Base-by-base conservation (phyloP, 2,888 invertebrate species). In the Drosophila monieri region DNA sequence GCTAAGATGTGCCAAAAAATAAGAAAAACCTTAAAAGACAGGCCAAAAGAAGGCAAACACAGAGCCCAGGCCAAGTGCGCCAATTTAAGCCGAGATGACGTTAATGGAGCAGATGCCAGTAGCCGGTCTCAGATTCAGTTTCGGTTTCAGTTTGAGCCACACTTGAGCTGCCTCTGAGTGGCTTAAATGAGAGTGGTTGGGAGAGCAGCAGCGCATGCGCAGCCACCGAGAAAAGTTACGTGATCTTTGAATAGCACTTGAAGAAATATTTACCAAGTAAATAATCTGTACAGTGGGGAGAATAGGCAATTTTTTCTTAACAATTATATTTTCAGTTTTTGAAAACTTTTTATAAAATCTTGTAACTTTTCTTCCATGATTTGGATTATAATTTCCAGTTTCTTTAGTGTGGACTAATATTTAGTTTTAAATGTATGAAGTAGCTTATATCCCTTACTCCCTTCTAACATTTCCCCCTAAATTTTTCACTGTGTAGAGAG, bases 31-130 rank as follows among this genome's bases (percentile, higher is more conserved):
- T 37, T 64, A 51, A 44, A 64, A 25, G 27, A n/a, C 35, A 37
- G 35, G 37, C 62, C 62, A 21, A 43, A 62, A 51, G 54, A 14
- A 52, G 51, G 43, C 18, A 57, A 59, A 23, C 32, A 25, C 47
- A n/a, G 54, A 27, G 44, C 43, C 48, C 68, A 49, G 48, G 53
- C 60, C 44, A 66, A 83, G 80, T 77, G 67, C 84, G 80, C 68
- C 65, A 73, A 74, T 74, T 83, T 73, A 25, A 62, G 53, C 43
- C 51, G 32, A 56, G 53, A 51, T 67, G 77, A 62, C 67, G 43
- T 77, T 77, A 76, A 75, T 83, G 66, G 66, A 73, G 59, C 85
- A 77, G 68, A 62, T 70, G 70, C 70, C 78, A 61, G 32, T 53
- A 69, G 71, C 69, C 54, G 72, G 62, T 61, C 48, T 53, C 35